A percentile compares a stretch with the other conserved stretches of the same genome.
Conservation (phyloP, 2,113 vertebrate genomes). For the Aix galericulata region DNA sequence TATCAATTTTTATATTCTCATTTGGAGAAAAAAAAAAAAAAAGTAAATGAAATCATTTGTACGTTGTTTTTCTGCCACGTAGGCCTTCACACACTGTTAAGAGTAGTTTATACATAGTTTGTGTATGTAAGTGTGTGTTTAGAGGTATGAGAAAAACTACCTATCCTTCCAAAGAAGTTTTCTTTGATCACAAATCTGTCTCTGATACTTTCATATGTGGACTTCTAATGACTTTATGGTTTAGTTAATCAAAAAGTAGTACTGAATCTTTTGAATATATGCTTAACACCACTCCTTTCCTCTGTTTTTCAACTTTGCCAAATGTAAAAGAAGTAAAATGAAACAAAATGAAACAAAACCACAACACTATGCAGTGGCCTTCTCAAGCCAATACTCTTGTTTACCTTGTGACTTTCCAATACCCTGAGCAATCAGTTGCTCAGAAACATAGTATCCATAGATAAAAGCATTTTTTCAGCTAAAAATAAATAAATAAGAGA, state of each 20-base stretch:
- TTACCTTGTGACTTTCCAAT: background rate
- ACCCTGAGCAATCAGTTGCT: background rate
- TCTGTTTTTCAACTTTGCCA: background rate
- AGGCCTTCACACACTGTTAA: background rate
- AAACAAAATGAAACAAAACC: background rate
- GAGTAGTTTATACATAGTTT: background rate
- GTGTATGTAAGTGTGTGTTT: rapidly evolving
- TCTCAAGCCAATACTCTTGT: background rate
- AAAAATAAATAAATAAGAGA: background rate
- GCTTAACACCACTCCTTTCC: background rate
- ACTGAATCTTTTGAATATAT: background rate
- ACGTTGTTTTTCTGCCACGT: background rate
- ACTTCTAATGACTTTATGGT: background rate
- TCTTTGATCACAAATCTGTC: background rate
- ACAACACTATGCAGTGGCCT: background rate
- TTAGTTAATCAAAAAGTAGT: background rate
- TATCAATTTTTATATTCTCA: background rate
- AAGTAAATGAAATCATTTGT: background rate
- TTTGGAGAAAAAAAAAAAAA: background rate
- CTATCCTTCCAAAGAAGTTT: background rate
- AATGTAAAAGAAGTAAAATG: background rate
- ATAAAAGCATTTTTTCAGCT: background rate
- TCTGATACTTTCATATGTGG: background rate
- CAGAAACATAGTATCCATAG: background rate
- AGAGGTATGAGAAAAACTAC: background rate